A percentile compares a stretch with the other conserved stretches of the same genome.
Evolutionary conservation across 2,797 vertebrate genomes (phyloP).

Genomic region (Malurus leucopterus): DNA sequence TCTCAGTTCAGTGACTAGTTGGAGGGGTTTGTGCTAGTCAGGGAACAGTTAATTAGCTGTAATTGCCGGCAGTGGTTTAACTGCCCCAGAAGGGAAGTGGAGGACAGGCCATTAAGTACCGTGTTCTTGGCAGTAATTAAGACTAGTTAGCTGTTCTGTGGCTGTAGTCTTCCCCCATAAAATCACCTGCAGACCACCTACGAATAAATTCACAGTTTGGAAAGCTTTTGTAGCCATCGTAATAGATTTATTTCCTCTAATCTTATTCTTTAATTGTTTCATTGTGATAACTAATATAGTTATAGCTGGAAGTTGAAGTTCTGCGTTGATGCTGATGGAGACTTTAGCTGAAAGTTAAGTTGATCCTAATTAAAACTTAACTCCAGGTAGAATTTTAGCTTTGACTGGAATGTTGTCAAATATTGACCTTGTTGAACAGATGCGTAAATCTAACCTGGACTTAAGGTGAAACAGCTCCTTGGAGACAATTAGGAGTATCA

Average conservation of each 20-base stretch:
- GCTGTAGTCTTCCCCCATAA: background rate
- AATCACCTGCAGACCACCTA: background rate
- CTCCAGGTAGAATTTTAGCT: background rate
- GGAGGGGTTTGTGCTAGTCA: background rate
- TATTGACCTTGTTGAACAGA: background rate
- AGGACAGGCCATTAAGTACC: background rate
- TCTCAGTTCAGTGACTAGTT: background rate
- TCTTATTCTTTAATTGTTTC: background rate
- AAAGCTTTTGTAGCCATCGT: background rate
- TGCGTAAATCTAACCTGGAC: background rate
- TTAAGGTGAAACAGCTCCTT: background rate
- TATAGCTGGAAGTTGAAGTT: background rate
- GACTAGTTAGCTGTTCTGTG: background rate
- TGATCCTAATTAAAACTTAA: background rate
- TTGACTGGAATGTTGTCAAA: background rate
- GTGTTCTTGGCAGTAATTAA: background rate
- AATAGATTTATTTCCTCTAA: background rate
- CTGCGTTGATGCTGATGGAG: background rate
- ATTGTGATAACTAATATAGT: background rate
- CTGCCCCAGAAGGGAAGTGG: background rate
- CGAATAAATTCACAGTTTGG: background rate
- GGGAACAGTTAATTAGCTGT: conserved; percentile 4
- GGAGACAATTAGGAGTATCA: background rate
- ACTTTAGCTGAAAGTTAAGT: background rate
- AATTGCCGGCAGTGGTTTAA: background rate